Conservation (phyloP, 2,888 invertebrate species). For the Callyntrura guangdongensis region DNA sequence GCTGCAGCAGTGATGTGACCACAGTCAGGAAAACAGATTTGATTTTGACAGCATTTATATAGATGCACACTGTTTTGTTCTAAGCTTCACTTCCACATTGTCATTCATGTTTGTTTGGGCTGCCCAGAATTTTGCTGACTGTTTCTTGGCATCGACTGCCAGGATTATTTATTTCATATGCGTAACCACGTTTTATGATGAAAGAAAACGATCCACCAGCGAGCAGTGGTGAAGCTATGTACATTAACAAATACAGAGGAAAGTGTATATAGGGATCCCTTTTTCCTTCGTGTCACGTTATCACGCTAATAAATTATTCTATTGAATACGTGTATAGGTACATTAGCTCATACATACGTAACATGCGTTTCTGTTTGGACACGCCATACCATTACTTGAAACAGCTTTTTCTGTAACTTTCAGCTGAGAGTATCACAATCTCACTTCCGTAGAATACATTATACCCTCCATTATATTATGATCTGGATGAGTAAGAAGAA, state of each 20-base stretch:
- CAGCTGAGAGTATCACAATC: conserved; percentile 31
- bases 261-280: conserved; percentile 36
- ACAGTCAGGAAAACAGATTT: not conserved
- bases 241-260: not conserved
- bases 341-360: not conserved
- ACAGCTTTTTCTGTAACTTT: conserved; percentile 26
- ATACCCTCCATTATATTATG: conserved; percentile 19
- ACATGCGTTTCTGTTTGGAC: not conserved
- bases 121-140: conserved; percentile 30
- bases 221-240: not conserved
- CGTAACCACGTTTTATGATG: conserved; percentile 60
- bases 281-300: conserved; percentile 52
- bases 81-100: not conserved
- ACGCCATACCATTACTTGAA: not conserved
- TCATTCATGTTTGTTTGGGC: conserved; percentile 13
- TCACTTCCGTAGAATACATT: conserved; percentile 57
- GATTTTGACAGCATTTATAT: not conserved
- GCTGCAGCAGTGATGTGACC: too few relatives aligned
- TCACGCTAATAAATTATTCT: conserved; percentile 70
- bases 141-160: conserved; percentile 49
- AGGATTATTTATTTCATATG: conserved; percentile 63
- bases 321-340: conserved; percentile 17
- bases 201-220: conserved; percentile 5
- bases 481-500: conserved; percentile 38
- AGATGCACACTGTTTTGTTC: not conserved